Percentiles rank a stretch among this genome's conserved stretches.
phyloP scores from a whole-genome alignment of 2,113 vertebrate species.

The Scatophagus argus region DNA sequence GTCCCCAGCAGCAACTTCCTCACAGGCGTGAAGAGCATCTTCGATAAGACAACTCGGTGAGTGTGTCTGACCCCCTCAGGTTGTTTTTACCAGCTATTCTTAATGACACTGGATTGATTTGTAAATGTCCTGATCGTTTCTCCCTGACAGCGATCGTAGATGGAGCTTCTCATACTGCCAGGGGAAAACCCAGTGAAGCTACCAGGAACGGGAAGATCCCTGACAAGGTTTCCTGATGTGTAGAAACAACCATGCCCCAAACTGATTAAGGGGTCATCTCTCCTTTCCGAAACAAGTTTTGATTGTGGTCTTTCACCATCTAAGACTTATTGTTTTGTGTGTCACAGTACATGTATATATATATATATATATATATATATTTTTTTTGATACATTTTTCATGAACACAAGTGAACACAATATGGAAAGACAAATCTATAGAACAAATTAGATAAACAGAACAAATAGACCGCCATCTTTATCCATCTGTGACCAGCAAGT shows the following conservation, averaged over 20 bases:
- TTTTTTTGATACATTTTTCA: background rate
- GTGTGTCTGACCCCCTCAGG: too few relatives aligned
- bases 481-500: background rate
- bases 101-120: background rate
- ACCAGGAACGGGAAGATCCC: background rate
- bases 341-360: too few relatives aligned
- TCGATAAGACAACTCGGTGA: background rate
- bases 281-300: too few relatives aligned
- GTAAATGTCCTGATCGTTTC: background rate
- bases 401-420: background rate
- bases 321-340: too few relatives aligned
- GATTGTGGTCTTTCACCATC: too few relatives aligned
- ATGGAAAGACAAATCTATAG: background rate
- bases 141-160: background rate
- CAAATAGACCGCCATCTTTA: background rate
- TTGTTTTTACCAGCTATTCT: background rate
- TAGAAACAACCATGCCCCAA: too few relatives aligned
- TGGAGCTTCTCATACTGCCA: conserved; percentile 20
- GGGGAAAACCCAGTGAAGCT: background rate
- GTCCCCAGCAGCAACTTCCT: conserved; percentile 4
- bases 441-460: too few relatives aligned
- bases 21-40: background rate
- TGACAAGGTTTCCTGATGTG: too few relatives aligned
- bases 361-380: too few relatives aligned
- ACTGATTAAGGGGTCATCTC: too few relatives aligned